Evolutionary conservation across 2,797 vertebrate species (phyloP).

Genomic region (Eptatretus atami): DNA sequence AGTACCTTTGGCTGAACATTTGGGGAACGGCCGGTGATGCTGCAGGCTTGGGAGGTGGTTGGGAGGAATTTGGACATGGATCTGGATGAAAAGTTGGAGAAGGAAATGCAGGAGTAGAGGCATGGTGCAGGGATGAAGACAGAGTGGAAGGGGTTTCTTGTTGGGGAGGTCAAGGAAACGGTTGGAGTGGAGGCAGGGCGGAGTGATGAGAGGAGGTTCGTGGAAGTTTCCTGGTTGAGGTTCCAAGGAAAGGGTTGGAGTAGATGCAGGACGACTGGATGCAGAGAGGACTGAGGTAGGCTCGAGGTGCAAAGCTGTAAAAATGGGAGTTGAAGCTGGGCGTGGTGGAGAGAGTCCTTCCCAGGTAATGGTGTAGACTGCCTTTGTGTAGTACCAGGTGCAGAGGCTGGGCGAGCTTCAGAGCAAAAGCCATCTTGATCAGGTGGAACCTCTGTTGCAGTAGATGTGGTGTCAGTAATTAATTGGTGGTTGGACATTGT

Average conservation of each 20-base stretch:
- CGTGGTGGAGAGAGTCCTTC: too few relatives aligned
- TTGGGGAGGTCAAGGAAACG: not conserved
- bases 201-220: not conserved
- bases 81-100: not conserved
- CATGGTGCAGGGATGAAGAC: not conserved
- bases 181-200: not conserved
- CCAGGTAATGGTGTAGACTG: too few relatives aligned
- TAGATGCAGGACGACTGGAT: not conserved
- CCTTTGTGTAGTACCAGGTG: too few relatives aligned
- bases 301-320: not conserved
- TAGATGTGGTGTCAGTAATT: too few relatives aligned
- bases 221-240: too few relatives aligned
- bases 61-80: slow-evolving; percentile 19
- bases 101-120: not conserved
- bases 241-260: not conserved
- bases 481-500: too few relatives aligned
- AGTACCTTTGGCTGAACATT: slow-evolving; percentile 21
- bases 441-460: too few relatives aligned
- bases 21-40: slow-evolving; percentile 46
- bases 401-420: too few relatives aligned
- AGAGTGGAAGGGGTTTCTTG: not conserved
- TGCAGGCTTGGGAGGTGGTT: slow-evolving; percentile 51
- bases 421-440: too few relatives aligned
- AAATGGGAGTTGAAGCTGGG: not conserved
- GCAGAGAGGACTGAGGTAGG: not conserved